These are phyloP conservation scores for Dasypus novemcinctus DNA, from an alignment of 2,113 vertebrate species.

Conservation along the genomic window DNA sequence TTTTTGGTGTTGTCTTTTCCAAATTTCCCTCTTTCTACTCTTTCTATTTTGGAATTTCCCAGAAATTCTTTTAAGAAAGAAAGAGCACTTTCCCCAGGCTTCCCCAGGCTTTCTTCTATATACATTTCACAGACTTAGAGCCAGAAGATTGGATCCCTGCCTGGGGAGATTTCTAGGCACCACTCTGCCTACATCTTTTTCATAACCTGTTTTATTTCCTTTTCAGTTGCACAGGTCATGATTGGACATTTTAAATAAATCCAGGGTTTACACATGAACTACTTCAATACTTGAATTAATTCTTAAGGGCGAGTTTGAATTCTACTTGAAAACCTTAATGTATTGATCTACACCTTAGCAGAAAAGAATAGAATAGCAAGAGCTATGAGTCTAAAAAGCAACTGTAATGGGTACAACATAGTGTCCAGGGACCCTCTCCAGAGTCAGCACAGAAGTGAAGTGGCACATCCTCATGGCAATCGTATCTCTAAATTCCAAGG, in stretches of 20 bases:
- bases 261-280: neutral
- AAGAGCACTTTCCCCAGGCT: neutral
- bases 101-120: neutral
- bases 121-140: neutral
- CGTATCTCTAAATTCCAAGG: neutral
- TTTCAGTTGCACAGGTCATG: neutral
- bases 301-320: slow-evolving; percentile 32
- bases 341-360: neutral
- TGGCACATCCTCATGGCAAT: neutral
- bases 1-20: neutral
- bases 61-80: neutral
- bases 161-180: neutral
- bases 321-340: neutral
- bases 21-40: neutral
- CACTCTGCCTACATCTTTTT: neutral
- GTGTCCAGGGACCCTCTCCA: neutral
- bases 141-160: neutral
- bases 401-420: neutral
- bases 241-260: neutral
- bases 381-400: neutral
- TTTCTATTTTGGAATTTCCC: neutral
- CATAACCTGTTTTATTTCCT: neutral
- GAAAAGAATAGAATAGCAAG: neutral
- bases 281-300: neutral
- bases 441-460: neutral